Evolutionary conservation across 2,113 vertebrate genomes (phyloP).

Genomic region (Gallinago jamesoni): DNA sequence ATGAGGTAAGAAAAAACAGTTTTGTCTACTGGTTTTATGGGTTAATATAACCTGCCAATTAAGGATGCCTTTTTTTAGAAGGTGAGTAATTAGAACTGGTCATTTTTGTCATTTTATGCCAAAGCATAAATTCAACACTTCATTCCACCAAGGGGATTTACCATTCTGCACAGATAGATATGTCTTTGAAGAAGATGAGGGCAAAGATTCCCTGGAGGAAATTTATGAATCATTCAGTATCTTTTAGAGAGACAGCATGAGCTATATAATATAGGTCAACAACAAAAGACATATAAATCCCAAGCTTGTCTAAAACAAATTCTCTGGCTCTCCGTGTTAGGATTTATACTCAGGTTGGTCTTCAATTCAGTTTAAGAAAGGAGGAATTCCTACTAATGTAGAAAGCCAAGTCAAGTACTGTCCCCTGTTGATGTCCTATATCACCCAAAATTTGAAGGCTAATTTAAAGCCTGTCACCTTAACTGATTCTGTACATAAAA

Average conservation of each 20-base stretch:
- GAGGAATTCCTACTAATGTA: neutral
- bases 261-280: neutral
- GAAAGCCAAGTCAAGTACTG: neutral
- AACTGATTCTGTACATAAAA: neutral
- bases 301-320: neutral
- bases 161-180: neutral
- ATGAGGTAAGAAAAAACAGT: rapidly evolving
- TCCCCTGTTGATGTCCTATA: neutral
- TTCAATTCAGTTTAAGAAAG: neutral
- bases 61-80: neutral
- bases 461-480: neutral
- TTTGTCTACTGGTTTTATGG: neutral
- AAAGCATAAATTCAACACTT: neutral
- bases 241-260: neutral
- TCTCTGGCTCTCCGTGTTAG: neutral
- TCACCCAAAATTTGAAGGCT: neutral
- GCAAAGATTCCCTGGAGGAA: slow-evolving; percentile 35
- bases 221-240: neutral
- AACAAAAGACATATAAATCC: slow-evolving; percentile 1
- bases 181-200: slow-evolving; percentile 30
- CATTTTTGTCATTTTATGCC: neutral
- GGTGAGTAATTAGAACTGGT: neutral
- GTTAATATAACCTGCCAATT: neutral
- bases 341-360: neutral
- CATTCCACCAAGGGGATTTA: neutral